Percentiles rank a stretch among this genome's conserved stretches.
Evolutionary conservation across 2,888 invertebrate species (phyloP).

Genomic region (Mallateleia sp.): DNA sequence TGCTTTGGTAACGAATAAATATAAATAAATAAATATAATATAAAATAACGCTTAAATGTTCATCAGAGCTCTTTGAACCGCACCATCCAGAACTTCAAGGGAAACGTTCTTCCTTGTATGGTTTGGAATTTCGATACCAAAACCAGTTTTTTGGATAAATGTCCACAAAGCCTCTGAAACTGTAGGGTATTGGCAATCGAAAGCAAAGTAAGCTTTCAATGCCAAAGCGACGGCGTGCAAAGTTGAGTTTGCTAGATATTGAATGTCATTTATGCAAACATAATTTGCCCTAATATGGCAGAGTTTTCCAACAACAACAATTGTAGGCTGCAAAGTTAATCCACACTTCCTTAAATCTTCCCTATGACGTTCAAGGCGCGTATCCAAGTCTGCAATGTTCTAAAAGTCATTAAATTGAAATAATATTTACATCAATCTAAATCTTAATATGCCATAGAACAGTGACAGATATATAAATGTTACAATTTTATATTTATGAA

Average conservation of each 20-base stretch:
- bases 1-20: no score
- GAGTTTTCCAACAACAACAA: slow-evolving; percentile 23
- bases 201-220: slow-evolving; percentile 27
- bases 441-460: no score
- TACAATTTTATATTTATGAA: no score
- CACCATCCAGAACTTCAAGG: slow-evolving; percentile 10
- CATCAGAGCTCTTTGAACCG: slow-evolving; percentile 17
- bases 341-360: slow-evolving; percentile 20
- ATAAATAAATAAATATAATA: no score
- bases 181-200: slow-evolving; percentile 24
- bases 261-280: slow-evolving; percentile 18
- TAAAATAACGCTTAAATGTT: no score
- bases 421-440: no score
- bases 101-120: slow-evolving; percentile 16
- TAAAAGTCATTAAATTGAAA: no score
- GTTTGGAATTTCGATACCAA: slow-evolving; percentile 11
- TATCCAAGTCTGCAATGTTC: slow-evolving; percentile 13
- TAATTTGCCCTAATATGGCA: slow-evolving; percentile 12
- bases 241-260: slow-evolving; percentile 5
- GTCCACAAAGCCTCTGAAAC: slow-evolving; percentile 35
- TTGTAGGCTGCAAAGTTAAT: slow-evolving; percentile 37
- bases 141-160: slow-evolving; percentile 37
- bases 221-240: slow-evolving; percentile 30
- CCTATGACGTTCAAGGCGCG: slow-evolving; percentile 4
- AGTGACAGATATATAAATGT: no score